Base-by-base conservation (phyloP, 2,113 vertebrate genomes). In the Cervus canadensis region DNA sequence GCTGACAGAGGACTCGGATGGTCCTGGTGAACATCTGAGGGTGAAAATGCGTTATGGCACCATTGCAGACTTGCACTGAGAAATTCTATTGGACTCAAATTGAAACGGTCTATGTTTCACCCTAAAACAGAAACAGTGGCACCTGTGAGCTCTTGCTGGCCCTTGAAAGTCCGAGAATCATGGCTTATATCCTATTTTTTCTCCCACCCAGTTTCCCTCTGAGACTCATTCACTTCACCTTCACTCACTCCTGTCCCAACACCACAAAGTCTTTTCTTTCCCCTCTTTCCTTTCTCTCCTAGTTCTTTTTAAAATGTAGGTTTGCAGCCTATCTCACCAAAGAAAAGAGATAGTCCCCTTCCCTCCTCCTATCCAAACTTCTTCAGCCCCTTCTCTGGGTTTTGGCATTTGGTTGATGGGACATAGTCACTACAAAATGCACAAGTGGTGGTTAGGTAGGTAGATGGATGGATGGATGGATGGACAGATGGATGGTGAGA, bases 81-180 rank as follows among this genome's bases (percentile, higher is more conserved):
- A 2, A 3, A 19, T 28, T 59, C 78, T 82, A 36, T 62, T 79
- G 97, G 97, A 59, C n/a, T 91, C 97, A 97, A 97, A 97, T 98
- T 98, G 98, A 98, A 98, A 95, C 48, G 96, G 25, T 30, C 26
- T 50, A 13, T 26, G 78, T 60, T 60, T 40, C 4, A 3, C 62
- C 43, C 89, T n/a, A 23, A 57, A 2, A 23, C 8, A 23, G 25
- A 52, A 45, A 7, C 7, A 0, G 28, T 10, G 1, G 36, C 17
- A 21, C 11, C 15, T 15, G 67, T 7, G 43, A 57, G 57, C 48
- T 23, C 67, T 16, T 6, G 43, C 30, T 33, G n/a, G 64, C n/a
- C 78, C 60, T 16, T 16, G 9, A 43, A 33, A 26, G 26, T 52
- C 21, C 0, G 30, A 59, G n/a, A 57, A 83, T 16, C 26, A 4